Conservation (phyloP, 2,113 vertebrate species). For the Apteryx mantelli region DNA sequence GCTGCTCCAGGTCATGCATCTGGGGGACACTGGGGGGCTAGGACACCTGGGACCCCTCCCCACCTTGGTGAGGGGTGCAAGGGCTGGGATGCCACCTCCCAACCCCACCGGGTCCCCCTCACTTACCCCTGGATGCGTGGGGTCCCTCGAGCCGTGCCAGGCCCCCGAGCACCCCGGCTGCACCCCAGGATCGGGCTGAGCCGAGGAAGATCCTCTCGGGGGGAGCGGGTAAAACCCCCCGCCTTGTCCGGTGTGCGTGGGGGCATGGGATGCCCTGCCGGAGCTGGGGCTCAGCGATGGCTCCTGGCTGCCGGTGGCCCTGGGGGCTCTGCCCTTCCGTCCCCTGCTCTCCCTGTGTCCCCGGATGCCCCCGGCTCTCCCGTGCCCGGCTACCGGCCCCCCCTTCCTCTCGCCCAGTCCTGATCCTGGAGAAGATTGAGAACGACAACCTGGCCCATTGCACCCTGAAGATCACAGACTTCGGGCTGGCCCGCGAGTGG, state of each 20-base stretch:
- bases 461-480: conserved; percentile 93
- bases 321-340: no score
- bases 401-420: conserved; percentile 72
- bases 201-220: no score
- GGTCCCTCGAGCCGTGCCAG: neutral
- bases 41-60: neutral
- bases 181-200: no score
- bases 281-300: no score
- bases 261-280: no score
- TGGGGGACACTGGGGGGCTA: neutral
- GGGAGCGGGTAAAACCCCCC: no score
- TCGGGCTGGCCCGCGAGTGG: conserved; percentile 91
- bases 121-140: neutral
- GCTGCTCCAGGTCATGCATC: neutral
- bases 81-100: neutral
- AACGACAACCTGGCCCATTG: conserved; percentile 81
- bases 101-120: no score
- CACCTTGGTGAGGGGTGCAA: no score
- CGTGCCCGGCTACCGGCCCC: neutral
- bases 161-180: no score
- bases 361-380: neutral
- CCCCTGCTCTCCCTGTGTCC: no score
- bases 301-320: no score
- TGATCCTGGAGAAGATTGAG: conserved; percentile 88
- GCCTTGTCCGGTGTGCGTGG: no score